Conservation (phyloP, 1,140 invertebrate genomes). For the Atta texana region DNA sequence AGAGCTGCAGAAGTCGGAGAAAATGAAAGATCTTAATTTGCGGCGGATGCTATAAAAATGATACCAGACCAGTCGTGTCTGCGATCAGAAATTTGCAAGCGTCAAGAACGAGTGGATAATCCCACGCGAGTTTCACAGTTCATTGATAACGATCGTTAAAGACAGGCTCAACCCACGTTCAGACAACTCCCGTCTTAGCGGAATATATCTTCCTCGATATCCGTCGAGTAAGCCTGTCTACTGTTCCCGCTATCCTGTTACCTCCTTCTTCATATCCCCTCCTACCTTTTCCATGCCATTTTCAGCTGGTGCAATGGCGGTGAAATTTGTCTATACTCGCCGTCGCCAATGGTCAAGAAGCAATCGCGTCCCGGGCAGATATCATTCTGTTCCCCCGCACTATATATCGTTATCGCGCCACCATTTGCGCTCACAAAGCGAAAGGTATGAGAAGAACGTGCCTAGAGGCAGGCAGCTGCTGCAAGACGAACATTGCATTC, state of each 20-base stretch:
- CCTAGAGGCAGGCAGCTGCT: background rate
- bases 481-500: background rate
- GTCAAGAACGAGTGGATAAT: conserved; percentile 67
- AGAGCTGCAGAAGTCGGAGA: background rate
- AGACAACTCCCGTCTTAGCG: conserved; percentile 29
- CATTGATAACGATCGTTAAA: conserved; percentile 77
- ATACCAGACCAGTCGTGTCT: background rate
- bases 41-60: background rate
- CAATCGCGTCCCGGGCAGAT: conserved; percentile 52
- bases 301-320: conserved; percentile 67
- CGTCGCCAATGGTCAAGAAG: conserved; percentile 59
- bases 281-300: conserved; percentile 72
- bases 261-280: background rate
- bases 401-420: conserved; percentile 22
- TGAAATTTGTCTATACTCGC: conserved; percentile 45
- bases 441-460: background rate
- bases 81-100: conserved; percentile 33
- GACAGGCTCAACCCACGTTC: conserved; percentile 70
- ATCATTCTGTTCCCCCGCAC: background rate
- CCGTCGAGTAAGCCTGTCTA: conserved; percentile 10
- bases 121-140: conserved; percentile 79
- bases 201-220: conserved; percentile 32
- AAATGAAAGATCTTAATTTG: background rate
- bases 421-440: background rate
- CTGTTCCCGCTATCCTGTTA: conserved; percentile 12